Conservation (phyloP, 2,797 vertebrate species). For the Poeciliopsis paucimaculata region DNA sequence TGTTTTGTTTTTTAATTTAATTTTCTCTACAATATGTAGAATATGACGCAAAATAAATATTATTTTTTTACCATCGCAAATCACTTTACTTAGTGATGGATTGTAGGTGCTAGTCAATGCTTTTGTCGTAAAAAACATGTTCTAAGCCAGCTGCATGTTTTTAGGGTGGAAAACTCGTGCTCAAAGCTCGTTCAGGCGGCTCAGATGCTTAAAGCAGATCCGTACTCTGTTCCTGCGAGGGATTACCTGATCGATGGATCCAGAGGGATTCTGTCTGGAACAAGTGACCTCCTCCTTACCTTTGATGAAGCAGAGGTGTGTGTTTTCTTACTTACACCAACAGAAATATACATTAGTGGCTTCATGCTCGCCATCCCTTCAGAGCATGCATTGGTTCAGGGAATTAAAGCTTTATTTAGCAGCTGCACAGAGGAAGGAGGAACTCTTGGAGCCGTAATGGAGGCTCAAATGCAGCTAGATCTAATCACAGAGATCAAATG, state of each 20-base stretch:
- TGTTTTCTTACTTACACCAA: constrained; percentile 15
- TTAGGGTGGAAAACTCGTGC: constrained; percentile 95
- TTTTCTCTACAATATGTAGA: neutral
- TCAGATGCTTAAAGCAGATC: constrained; percentile 96
- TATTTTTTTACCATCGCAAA: constrained; percentile 21
- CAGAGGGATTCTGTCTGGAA: constrained; percentile 96
- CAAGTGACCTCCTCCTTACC: constrained; percentile 95
- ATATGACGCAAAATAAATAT: neutral
- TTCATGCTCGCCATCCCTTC: constrained; percentile 42
- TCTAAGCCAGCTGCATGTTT: constrained; percentile 40
- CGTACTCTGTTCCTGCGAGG: constrained; percentile 95
- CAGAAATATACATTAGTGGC: constrained; percentile 13
- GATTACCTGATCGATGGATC: constrained; percentile 99
- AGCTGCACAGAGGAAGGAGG: constrained; percentile 58
- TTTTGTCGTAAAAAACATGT: constrained; percentile 4
- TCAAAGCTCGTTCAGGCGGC: constrained; percentile 95
- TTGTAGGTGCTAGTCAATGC: constrained; percentile 11
- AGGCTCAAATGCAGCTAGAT: constrained; percentile 67
- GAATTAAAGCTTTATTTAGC: constrained; percentile 73
- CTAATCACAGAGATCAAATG: constrained; percentile 74
- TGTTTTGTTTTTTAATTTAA: neutral
- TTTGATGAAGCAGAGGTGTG: constrained; percentile 97
- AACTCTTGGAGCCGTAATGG: constrained; percentile 61
- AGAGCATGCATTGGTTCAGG: constrained; percentile 46
- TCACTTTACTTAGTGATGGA: constrained; percentile 3